A percentile compares a stretch with the other conserved stretches of the same genome.
phyloP scores from a whole-genome alignment of 2,797 vertebrate genomes.

The Phrynocephalus guinanensis region DNA sequence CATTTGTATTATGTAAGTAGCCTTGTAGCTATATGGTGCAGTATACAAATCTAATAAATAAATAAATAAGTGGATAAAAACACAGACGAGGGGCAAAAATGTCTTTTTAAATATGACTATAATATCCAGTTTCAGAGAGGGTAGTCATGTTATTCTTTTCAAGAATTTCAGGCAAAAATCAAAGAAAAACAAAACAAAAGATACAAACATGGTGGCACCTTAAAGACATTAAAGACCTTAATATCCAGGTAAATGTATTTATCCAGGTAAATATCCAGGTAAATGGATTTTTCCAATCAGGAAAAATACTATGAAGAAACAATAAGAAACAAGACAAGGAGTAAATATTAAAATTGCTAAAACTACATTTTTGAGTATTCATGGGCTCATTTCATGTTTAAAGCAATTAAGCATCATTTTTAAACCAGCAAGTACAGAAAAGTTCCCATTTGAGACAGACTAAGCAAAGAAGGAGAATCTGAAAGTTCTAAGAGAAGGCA shows the following conservation, averaged over 20 bases:
- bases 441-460: background rate
- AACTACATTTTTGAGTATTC: background rate
- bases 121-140: no score
- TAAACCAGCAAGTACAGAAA: background rate
- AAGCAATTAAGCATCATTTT: background rate
- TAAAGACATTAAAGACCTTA: no score
- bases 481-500: background rate
- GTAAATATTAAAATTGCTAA: slow-evolving; percentile 20
- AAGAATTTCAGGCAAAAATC: no score
- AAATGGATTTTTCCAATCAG: slow-evolving; percentile 54
- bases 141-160: no score
- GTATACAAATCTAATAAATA: no score
- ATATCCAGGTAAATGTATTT: no score
- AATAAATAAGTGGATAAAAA: slow-evolving; percentile 43
- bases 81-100: slow-evolving; percentile 32
- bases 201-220: no score
- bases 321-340: slow-evolving; percentile 23
- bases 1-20: slow-evolving; percentile 51
- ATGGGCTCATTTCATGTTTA: background rate
- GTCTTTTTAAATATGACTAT: slow-evolving; percentile 50
- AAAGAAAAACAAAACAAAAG: no score
- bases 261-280: slow-evolving; percentile 33
- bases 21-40: no score
- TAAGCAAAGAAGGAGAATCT: background rate
- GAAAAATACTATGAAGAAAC: slow-evolving; percentile 25